Evolutionary conservation across 2,797 vertebrate species (phyloP), one percentile per base, ranked within the genome.

Genomic region (Hafferia zeledoni): DNA sequence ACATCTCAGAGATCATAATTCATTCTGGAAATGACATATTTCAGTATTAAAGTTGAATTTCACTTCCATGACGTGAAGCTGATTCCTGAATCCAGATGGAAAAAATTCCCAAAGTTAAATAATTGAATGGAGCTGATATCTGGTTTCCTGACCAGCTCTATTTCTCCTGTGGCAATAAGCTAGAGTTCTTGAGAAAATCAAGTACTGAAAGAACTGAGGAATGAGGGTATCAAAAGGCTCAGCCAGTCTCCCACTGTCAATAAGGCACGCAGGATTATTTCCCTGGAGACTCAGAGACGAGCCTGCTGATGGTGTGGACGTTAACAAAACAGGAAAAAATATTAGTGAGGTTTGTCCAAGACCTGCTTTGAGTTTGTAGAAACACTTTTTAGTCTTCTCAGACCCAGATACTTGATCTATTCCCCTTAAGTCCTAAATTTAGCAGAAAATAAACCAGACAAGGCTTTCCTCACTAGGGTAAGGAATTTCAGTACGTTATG

Each of bases 41-140:
- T 95, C 84, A 84, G 12, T 91, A 86, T 87, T 91, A 49, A 95
- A 93, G 44, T 44, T 79, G 94, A 95, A 84, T 91, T 94, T 95
- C 80, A 24, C 60, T 93, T 95, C 89, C 83, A 81, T 84, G 87
- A 88, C 83, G 79, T 46, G 74, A 65, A 84, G 44, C 33, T 87
- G 89, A 90, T 95, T 90, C 88, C 77, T 95, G 77, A 79, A 89
- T 90, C 94, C 91, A 94, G 90, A 96, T 90, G 85, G 95, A 95
- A 94, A 95, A 93, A 87, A 94, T 94, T 94, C 74, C 16, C 1
- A 57, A 90, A 82, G 57, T 76, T 46, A 39, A 83, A 64, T 94
- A 90, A 88, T 60, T 91, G 67, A 86, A 90, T 9, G 67, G 76
- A 71, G 76, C 50, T 85, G 83, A 79, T 96, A 90, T 80, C 91